These are phyloP conservation scores for Synchiropus splendidus DNA, from an alignment of 2,113 vertebrate genomes.

Conservation along the genomic window DNA sequence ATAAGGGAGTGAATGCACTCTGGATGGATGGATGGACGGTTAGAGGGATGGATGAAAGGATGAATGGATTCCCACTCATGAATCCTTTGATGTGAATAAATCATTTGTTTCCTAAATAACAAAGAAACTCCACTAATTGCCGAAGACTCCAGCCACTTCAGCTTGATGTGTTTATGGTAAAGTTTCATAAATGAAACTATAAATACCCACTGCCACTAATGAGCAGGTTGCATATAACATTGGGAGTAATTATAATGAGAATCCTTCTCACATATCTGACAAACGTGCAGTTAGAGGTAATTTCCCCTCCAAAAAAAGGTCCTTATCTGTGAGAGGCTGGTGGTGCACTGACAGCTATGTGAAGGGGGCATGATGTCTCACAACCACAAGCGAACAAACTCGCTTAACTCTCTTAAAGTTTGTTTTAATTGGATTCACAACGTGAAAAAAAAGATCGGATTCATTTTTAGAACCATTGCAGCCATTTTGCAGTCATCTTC, in stretches of 20 bases:
- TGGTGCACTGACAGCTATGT: not conserved
- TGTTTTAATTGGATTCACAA: no score
- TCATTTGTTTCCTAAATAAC: not conserved
- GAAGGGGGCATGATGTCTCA: not conserved
- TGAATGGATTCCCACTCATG: no score
- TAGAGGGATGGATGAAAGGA: no score
- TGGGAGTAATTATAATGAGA: not conserved
- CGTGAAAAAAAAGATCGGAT: no score
- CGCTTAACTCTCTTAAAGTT: not conserved
- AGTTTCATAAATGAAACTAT: not conserved
- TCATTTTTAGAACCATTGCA: no score
- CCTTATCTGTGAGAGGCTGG: not conserved
- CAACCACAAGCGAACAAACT: not conserved
- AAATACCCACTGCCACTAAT: constrained; percentile 7
- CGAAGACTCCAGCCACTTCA: not conserved
- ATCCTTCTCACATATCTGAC: not conserved
- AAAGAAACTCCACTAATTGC: not conserved
- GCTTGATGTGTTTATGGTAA: not conserved
- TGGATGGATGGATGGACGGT: no score
- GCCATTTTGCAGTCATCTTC: no score
- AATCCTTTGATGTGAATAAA: not conserved
- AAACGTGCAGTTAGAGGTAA: constrained; percentile 1
- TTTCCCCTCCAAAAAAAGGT: not conserved
- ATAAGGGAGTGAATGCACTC: no score
- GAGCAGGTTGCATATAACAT: constrained; percentile 3